Evolutionary conservation across 2,888 invertebrate species (phyloP).

Genomic region (Dynastes hyllus): DNA sequence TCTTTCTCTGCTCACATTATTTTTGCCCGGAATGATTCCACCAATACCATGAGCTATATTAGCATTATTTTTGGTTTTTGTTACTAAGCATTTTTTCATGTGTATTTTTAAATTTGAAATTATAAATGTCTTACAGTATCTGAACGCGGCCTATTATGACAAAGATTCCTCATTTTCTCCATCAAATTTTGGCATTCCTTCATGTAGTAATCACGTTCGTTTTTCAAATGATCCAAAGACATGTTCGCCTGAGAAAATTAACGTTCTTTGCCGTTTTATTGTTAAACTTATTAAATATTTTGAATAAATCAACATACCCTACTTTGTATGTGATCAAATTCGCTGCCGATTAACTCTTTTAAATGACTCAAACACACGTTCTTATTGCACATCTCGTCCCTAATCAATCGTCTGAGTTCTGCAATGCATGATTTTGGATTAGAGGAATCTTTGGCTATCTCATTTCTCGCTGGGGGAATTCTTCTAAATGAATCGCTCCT

Average conservation of each 20-base stretch:
- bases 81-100: too few species aligned
- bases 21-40: too few species aligned
- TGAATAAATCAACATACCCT: constrained; percentile 31
- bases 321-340: constrained; percentile 51
- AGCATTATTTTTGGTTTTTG: too few species aligned
- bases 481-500: constrained; percentile 1
- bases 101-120: too few species aligned
- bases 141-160: constrained; percentile 24
- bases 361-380: constrained; percentile 50
- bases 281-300: constrained; percentile 10
- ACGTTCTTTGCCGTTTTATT: not conserved
- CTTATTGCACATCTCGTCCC: constrained; percentile 47
- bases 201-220: constrained; percentile 73
- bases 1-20: too few species aligned
- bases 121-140: constrained; percentile 31
- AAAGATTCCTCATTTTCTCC: constrained; percentile 66
- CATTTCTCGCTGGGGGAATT: not conserved
- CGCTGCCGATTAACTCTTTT: constrained; percentile 52
- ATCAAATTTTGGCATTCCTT: constrained; percentile 71
- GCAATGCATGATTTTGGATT: constrained; percentile 50
- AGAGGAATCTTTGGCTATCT: not conserved
- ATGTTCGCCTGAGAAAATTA: constrained; percentile 41
- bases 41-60: too few species aligned
- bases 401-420: constrained; percentile 42
- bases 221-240: constrained; percentile 65